Conservation (phyloP, 2,888 invertebrate species). For the Nysson spinosus region DNA sequence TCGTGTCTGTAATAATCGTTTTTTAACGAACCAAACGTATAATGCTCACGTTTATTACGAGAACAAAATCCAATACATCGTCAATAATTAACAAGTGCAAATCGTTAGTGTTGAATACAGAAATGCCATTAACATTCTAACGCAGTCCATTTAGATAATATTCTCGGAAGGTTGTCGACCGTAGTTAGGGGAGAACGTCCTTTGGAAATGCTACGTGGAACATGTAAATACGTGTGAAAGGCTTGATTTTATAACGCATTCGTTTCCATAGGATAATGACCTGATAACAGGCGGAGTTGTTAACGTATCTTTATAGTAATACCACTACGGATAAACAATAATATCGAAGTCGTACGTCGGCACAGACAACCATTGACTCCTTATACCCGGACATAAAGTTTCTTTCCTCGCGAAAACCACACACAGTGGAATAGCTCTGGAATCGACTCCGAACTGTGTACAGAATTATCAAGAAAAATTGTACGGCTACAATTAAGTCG, state of each 20-base stretch:
- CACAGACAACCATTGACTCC: conserved; percentile 9
- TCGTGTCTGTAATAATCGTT: neutral
- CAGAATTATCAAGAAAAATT: conserved; percentile 42
- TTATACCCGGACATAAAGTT: conserved; percentile 22
- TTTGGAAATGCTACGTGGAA: conserved; percentile 17
- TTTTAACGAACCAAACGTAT: neutral
- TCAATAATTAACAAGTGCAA: neutral
- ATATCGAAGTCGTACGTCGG: conserved; percentile 9
- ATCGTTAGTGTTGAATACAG: conserved; percentile 21
- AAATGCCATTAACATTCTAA: too few relatives aligned
- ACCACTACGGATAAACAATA: too few relatives aligned
- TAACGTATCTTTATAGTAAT: too few relatives aligned
- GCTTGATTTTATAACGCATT: conserved; percentile 6
- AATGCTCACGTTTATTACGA: too few relatives aligned
- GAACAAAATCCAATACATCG: too few relatives aligned
- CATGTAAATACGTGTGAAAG: conserved; percentile 20
- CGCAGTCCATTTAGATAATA: too few relatives aligned
- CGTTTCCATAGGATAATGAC: neutral
- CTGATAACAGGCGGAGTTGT: too few relatives aligned
- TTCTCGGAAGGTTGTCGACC: too few relatives aligned
- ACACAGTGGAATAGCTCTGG: conserved; percentile 26
- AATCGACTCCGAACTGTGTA: conserved; percentile 37
- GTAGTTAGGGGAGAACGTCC: too few relatives aligned
- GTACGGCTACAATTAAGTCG: conserved; percentile 10
- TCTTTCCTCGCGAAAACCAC: conserved; percentile 6